Evolutionary conservation across 1,140 invertebrate species (phyloP), one percentile per base, ranked within the genome.

Genomic region (Ptiloglossa arizonensis): DNA sequence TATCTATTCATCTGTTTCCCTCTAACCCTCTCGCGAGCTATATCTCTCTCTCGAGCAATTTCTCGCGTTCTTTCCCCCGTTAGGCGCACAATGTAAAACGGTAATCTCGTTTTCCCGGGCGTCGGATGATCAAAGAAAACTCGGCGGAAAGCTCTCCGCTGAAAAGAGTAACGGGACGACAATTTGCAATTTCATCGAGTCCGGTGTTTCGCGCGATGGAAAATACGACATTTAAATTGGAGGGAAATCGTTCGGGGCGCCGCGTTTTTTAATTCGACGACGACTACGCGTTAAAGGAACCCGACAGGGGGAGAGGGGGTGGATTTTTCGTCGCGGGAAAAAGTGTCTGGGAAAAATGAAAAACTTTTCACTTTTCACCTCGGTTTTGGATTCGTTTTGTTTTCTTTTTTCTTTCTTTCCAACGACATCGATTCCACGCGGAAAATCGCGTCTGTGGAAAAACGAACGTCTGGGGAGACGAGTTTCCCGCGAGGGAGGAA

Each of bases 161-260:
- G 17, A 5, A 48, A 76, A 76, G 52, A 46, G n/a, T 76, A 76
- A 76, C 66, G 73, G 69, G 41, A 76, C 60, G 69, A 69, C 54
- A 24, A 38, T 69, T 48, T 38, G 64, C 64, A 69, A 75, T 75
- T 67, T 75, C 38, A 68, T 56, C 38, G 50, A 6, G 48, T 22
- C 13, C 11, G 19, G 17, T 29, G 15, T 44, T 29, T 27, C 29
- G 38, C 19, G 8, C 4, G 46, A 24, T 22, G 22, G 15, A 9
- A 22, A 35, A 41, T 41, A 41, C 41, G n/a, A 41, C 56, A 32
- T 56, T 75, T 8, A 24, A 67, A 74, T 44, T 56, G 63, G 5
- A 46, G 11, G 38, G 27, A 27, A 32, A 29, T n/a, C 2, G 22
- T 32, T 62, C 35, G 24, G 4, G 5, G 54, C 17, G 13, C 19